Evolutionary conservation across 2,888 invertebrate genomes (phyloP), one percentile per base, ranked within the genome.

Genomic region (Melolontha melolontha): DNA sequence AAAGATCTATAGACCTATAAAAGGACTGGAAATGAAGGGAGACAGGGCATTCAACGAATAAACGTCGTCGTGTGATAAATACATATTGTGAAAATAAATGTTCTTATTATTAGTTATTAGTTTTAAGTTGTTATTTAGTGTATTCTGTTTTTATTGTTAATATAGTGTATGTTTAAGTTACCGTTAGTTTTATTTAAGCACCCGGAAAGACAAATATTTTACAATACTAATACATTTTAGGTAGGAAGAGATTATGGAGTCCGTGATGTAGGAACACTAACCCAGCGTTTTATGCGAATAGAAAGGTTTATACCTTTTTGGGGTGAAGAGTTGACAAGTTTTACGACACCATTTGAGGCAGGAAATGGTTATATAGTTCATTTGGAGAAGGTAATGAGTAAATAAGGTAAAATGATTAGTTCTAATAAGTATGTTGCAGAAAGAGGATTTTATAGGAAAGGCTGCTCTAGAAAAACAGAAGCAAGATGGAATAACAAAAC

Each of bases 221-320:
- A 4, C 4, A 22, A 22, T n/a, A n/a, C n/a, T n/a, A n/a, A n/a
- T 52, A 34, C 51, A 62, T 76, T 75, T 54, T 76, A 86, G 81
- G 85, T 88, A 54, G 91, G 91, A 0, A 84, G 85, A 76, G 90
- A 91, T 79, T 91, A 90, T 78, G 91, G 91, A 6, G 86, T 87
- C 0, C 82, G 88, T 52, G 89, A 91, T 79, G 90, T 90, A 11
- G 91, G 91, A 1, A 89, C 88, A 73, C 84, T 90, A 54, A 89
- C 91, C 0, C 87, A 91, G 78, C 82, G 90, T 57, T 88, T 88
- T 71, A 87, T 91, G 84, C 81, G 91, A 69, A 88, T 91, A 66
- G 91, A 91, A 79, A 86, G 89, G 75, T 90, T 91, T 78, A 90
- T 91, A 76, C 90, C 91, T 4, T 91, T 90, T 80, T 91, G 91